Conservation (phyloP, 2,888 invertebrate genomes). For the Itoplectis maculator region DNA sequence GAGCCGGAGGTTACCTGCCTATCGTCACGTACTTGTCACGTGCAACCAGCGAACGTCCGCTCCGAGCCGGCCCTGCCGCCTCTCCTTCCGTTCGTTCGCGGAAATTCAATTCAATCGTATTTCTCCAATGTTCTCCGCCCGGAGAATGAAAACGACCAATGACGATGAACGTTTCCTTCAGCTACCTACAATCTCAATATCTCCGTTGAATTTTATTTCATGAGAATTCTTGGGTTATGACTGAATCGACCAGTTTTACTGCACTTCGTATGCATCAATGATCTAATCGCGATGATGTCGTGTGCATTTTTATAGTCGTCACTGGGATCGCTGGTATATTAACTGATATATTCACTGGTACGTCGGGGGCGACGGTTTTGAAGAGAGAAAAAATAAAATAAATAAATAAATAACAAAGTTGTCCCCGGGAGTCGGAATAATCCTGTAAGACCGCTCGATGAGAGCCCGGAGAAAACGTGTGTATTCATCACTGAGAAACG, state of each 20-base stretch:
- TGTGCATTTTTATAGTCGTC: no score
- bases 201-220: background rate
- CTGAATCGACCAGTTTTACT: background rate
- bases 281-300: background rate
- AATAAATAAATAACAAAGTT: no score
- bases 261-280: background rate
- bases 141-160: background rate
- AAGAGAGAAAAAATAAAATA: no score
- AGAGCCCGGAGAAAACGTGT: background rate
- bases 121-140: background rate
- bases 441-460: background rate
- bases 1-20: background rate
- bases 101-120: background rate
- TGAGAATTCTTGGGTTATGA: no score
- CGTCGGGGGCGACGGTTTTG: no score
- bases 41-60: background rate
- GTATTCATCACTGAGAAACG: background rate
- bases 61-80: background rate
- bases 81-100: background rate
- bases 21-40: background rate
- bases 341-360: no score
- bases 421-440: no score
- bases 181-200: background rate
- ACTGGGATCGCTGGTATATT: no score
- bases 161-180: background rate